These are phyloP conservation scores for Acanthococcus lagerstroemiae DNA, from an alignment of 2,888 invertebrate species.

Conservation along the genomic window DNA sequence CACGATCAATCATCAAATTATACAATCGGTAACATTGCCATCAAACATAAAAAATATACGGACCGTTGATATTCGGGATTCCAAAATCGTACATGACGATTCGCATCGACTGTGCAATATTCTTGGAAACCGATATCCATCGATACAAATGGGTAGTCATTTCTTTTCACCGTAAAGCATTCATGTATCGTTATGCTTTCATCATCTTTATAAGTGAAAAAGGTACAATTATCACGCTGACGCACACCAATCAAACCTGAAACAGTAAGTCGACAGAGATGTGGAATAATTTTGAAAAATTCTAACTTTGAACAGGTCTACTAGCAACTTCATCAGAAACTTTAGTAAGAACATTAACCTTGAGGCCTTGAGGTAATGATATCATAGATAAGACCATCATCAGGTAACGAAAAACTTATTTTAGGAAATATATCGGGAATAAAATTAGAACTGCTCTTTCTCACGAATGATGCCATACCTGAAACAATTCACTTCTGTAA, in stretches of 20 bases:
- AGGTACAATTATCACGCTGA: constrained; percentile 15
- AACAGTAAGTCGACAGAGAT: neutral
- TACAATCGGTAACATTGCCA: neutral
- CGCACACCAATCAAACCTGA: constrained; percentile 10
- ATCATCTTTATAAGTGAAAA: neutral
- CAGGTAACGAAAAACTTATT: neutral
- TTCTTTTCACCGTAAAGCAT: constrained; percentile 3
- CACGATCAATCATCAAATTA: neutral
- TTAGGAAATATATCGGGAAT: neutral
- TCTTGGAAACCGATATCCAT: neutral
- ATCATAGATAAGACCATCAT: neutral
- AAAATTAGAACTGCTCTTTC: neutral
- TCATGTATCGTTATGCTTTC: neutral
- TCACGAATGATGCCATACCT: neutral
- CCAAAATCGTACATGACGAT: constrained; percentile 12
- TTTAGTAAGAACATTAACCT: neutral
- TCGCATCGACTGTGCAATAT: constrained; percentile 9
- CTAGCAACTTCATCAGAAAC: neutral
- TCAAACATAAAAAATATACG: neutral
- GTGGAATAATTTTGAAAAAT: too few relatives aligned
- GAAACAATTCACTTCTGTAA: too few relatives aligned
- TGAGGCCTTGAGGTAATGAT: too few relatives aligned
- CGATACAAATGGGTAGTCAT: constrained; percentile 5
- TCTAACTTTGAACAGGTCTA: too few relatives aligned
- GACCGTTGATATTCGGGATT: neutral